phyloP scores from a whole-genome alignment of 2,113 vertebrate genomes.

The Platanista minor region DNA sequence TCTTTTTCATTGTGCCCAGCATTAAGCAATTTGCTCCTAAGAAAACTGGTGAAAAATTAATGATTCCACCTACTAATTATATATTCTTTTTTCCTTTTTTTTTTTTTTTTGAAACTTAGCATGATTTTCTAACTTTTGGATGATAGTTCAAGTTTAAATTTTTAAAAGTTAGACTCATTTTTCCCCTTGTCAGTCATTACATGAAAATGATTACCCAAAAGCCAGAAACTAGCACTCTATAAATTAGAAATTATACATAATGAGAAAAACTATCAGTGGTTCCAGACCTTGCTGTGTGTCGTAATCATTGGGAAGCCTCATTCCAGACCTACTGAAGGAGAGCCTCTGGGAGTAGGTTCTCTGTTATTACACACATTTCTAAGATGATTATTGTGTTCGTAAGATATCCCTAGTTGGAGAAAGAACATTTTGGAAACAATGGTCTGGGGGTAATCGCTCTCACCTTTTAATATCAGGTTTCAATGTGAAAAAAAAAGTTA shows the following conservation, averaged over 20 bases:
- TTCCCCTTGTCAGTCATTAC: neutral
- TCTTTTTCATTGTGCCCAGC: neutral
- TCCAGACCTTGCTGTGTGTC: neutral
- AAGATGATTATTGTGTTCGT: neutral
- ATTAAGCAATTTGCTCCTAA: neutral
- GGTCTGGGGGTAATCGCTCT: neutral
- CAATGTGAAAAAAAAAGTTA: neutral
- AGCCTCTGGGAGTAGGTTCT: neutral
- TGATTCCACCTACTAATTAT: neutral
- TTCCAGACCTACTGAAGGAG: neutral
- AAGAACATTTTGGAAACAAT: neutral
- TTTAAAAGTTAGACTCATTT: neutral
- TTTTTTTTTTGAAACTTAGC: neutral
- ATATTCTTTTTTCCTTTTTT: neutral
- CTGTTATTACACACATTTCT: neutral
- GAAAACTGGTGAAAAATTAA: neutral
- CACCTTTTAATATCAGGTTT: neutral
- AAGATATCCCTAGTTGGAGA: neutral
- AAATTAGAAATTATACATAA: neutral
- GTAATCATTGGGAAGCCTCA: neutral
- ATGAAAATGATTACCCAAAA: conserved; percentile 29
- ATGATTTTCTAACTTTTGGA: conserved; percentile 20
- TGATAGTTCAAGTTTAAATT: neutral
- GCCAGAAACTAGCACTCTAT: neutral
- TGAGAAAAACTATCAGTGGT: neutral